phyloP scores from a whole-genome alignment of 1,140 invertebrate species.

The Sycophaga agraensis region DNA sequence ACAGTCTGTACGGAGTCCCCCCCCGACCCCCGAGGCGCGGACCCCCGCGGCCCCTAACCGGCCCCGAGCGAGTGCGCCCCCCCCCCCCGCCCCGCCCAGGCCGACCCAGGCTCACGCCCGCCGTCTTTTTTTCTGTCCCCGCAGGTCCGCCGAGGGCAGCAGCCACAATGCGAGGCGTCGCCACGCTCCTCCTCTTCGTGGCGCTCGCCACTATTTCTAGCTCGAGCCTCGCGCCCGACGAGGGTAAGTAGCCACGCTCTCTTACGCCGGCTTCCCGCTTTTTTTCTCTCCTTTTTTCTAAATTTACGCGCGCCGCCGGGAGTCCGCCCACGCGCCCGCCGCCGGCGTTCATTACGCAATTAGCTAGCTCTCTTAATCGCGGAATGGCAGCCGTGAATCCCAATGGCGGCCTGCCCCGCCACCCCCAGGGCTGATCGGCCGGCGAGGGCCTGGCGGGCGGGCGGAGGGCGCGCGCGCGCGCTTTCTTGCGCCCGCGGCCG shows the following conservation, averaged over 20 bases:
- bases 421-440: neutral
- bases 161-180: constrained; percentile 38
- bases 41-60: neutral
- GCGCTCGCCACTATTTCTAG: constrained; percentile 35
- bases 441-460: neutral
- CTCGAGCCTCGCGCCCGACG: constrained; percentile 40
- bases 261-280: neutral
- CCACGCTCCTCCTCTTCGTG: constrained; percentile 38
- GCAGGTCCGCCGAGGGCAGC: neutral
- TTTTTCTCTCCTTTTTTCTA: constrained; percentile 14
- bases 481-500: neutral
- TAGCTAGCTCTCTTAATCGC: no score
- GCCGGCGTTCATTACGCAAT: no score
- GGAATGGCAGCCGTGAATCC: no score
- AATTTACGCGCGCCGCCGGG: constrained; percentile 3
- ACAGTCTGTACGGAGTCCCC: constrained; percentile 2
- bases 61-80: neutral
- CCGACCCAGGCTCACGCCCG: neutral
- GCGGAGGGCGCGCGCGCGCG: neutral
- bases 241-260: constrained; percentile 40
- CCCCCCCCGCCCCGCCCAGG: neutral
- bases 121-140: constrained; percentile 1
- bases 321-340: neutral
- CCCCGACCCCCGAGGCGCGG: neutral
- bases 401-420: neutral